phyloP scores from a whole-genome alignment of 2,888 invertebrate species.

The Agrotis puta region DNA sequence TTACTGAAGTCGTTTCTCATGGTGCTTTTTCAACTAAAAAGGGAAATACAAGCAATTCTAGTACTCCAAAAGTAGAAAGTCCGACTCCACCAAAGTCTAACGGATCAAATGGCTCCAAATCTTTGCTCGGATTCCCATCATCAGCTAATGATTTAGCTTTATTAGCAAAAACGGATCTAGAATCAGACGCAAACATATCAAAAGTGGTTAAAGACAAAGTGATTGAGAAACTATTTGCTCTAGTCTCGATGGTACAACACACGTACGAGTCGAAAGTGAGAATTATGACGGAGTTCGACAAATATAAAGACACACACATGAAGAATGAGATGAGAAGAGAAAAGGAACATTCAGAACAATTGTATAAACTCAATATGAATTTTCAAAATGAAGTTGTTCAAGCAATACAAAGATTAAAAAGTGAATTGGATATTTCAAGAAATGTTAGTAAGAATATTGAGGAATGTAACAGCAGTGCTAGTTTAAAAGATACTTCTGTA shows the following conservation, averaged over 20 bases:
- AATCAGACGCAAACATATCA: slow-evolving; percentile 86
- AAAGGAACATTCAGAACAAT: slow-evolving; percentile 86
- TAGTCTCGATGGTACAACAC: slow-evolving; percentile 88
- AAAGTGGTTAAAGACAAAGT: slow-evolving; percentile 86
- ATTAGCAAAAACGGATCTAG: slow-evolving; percentile 87
- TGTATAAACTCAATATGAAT: slow-evolving; percentile 87
- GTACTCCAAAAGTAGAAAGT: slow-evolving; percentile 72
- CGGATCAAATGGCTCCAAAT: slow-evolving; percentile 78
- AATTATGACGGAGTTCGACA: slow-evolving; percentile 86
- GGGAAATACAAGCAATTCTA: slow-evolving; percentile 62
- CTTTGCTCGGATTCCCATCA: slow-evolving; percentile 85
- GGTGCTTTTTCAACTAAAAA: slow-evolving; percentile 85
- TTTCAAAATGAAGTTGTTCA: slow-evolving; percentile 88
- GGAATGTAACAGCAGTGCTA: slow-evolving; percentile 65
- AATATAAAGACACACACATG: slow-evolving; percentile 85
- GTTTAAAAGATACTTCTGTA: slow-evolving; percentile 75
- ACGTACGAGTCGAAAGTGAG: slow-evolving; percentile 87
- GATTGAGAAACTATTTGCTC: slow-evolving; percentile 83
- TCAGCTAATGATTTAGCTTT: slow-evolving; percentile 88
- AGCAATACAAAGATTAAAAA: slow-evolving; percentile 85
- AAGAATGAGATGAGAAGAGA: slow-evolving; percentile 85
- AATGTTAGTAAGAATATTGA: slow-evolving; percentile 75
- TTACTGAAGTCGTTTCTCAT: slow-evolving; percentile 87
- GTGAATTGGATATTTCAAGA: slow-evolving; percentile 84
- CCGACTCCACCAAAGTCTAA: slow-evolving; percentile 68